Evolutionary conservation across 2,113 vertebrate species (phyloP).

Genomic region (Oreochromis tanganicae): DNA sequence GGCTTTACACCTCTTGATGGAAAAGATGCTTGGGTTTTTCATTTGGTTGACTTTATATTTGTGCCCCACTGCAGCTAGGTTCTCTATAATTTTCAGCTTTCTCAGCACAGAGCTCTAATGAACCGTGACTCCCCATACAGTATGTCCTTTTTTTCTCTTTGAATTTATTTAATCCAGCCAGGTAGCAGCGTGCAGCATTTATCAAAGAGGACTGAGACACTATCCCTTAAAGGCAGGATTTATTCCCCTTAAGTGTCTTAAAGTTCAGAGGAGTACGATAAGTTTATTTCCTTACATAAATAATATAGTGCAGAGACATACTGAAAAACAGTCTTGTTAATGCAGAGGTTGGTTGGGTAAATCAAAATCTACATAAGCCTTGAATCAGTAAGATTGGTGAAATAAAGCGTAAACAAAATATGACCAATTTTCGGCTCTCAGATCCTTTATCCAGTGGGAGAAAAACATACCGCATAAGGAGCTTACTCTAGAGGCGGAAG

Average conservation of each 20-base stretch:
- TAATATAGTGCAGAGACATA: background rate
- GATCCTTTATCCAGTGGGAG: conserved; percentile 13
- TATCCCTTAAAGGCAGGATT: background rate
- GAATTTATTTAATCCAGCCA: conserved; percentile 46
- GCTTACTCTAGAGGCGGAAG: conserved; percentile 30
- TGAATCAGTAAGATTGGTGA: conserved; percentile 10
- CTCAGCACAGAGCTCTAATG: conserved; percentile 40
- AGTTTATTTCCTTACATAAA: background rate
- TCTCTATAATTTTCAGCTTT: conserved; percentile 19
- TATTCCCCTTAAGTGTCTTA: background rate
- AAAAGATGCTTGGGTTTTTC: conserved; percentile 21
- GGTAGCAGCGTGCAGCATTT: conserved; percentile 25
- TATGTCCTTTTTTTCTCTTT: conserved; percentile 20
- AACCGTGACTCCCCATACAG: conserved; percentile 3
- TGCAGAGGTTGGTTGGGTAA: background rate
- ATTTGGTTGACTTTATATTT: conserved; percentile 21
- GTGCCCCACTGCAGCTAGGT: background rate
- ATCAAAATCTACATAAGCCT: conserved; percentile 5
- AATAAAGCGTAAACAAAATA: background rate
- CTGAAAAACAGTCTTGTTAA: background rate
- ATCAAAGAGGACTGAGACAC: conserved; percentile 34
- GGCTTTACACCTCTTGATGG: background rate
- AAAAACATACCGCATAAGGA: conserved; percentile 29
- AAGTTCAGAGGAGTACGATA: conserved; percentile 1
- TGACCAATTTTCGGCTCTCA: background rate